A percentile compares a stretch with the other conserved stretches of the same genome.
Evolutionary conservation across 2,888 invertebrate genomes (phyloP).

Genomic region (Cheilosia urbana): DNA sequence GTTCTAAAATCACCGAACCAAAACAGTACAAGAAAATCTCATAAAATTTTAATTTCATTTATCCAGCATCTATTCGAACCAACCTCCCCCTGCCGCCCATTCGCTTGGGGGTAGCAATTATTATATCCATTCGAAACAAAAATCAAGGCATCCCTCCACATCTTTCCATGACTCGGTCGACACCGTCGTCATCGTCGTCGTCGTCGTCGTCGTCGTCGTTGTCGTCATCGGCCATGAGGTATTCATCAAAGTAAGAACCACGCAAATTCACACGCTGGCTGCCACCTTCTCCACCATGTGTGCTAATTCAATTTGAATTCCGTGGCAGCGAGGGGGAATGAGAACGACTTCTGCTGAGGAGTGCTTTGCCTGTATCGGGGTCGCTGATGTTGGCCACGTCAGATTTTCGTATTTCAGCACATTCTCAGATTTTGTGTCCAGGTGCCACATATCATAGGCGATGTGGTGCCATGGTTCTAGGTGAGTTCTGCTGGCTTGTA

Average conservation of each 20-base stretch:
- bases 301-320: slow-evolving; percentile 62
- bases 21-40: slow-evolving; percentile 67
- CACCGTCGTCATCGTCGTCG: no score
- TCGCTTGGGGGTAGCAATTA: slow-evolving; percentile 55
- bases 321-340: not conserved
- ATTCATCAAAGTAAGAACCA: slow-evolving; percentile 35
- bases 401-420: slow-evolving; percentile 25
- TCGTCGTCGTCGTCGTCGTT: slow-evolving; percentile 6
- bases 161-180: slow-evolving; percentile 21
- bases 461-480: not conserved
- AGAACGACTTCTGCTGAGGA: not conserved
- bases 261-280: slow-evolving; percentile 46
- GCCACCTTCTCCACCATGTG: slow-evolving; percentile 35
- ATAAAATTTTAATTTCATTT: slow-evolving; percentile 72
- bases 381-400: slow-evolving; percentile 3
- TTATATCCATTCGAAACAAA: slow-evolving; percentile 61
- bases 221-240: slow-evolving; percentile 15
- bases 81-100: not conserved
- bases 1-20: slow-evolving; percentile 62
- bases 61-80: slow-evolving; percentile 48
- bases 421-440: slow-evolving; percentile 45
- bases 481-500: slow-evolving; percentile 17
- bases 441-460: not conserved
- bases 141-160: slow-evolving; percentile 30
- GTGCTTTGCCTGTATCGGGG: not conserved